Evolutionary conservation across 2,113 vertebrate genomes (phyloP).

Genomic region (Phoxinus phoxinus): DNA sequence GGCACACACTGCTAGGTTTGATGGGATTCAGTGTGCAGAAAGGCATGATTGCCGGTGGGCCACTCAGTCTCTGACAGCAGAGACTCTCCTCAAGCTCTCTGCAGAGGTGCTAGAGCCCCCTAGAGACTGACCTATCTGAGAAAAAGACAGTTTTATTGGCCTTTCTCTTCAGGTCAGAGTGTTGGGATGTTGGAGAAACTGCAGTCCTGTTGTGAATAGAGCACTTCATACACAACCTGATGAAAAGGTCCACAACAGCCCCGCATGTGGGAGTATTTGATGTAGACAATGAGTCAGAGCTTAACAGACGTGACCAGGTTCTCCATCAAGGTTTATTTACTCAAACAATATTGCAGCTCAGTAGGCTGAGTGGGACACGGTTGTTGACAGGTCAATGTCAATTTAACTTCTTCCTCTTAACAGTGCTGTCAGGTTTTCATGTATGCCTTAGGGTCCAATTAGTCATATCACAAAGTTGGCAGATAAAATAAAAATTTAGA

Average conservation of each 20-base stretch:
- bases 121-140: constrained; percentile 17
- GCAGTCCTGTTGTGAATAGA: constrained; percentile 8
- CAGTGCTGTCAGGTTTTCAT: neutral
- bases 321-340: neutral
- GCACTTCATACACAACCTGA: neutral
- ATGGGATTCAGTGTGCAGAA: constrained; percentile 20
- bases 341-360: neutral
- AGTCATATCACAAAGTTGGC: neutral
- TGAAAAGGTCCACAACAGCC: neutral
- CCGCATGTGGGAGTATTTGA: neutral
- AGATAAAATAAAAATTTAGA: neutral
- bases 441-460: neutral
- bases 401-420: neutral
- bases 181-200: constrained; percentile 1
- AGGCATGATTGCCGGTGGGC: neutral
- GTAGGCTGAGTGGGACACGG: neutral
- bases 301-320: neutral
- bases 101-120: constrained; percentile 32
- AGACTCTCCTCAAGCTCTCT: neutral
- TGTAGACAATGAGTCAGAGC: neutral
- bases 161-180: neutral
- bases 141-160: neutral
- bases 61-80: constrained; percentile 5
- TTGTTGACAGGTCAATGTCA: constrained; percentile 9
- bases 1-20: neutral